A percentile compares a stretch with the other conserved stretches of the same genome.
Conservation (phyloP, 2,113 vertebrate genomes). For the Donacobius atricapilla region DNA sequence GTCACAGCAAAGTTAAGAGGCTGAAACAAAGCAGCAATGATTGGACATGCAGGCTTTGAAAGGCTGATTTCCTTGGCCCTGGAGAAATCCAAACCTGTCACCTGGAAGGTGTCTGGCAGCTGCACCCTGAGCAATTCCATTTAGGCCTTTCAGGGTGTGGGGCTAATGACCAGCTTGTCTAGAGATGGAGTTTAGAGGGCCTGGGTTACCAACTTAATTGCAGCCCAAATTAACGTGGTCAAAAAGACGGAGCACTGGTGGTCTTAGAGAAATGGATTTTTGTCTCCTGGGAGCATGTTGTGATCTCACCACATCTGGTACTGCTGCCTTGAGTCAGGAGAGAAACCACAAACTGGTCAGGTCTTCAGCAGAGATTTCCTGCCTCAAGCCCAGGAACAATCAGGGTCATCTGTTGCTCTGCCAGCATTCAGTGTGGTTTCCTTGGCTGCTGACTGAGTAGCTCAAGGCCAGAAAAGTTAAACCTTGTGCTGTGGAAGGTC, state of each 20-base stretch:
- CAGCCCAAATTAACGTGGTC: neutral
- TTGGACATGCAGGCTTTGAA: constrained; percentile 36
- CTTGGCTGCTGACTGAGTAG: neutral
- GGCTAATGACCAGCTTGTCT: neutral
- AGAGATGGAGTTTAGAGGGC: neutral
- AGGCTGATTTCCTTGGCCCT: neutral
- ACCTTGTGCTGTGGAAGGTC: neutral
- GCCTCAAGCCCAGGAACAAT: neutral
- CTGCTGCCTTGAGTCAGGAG: neutral
- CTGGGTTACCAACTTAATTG: neutral
- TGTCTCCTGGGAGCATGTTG: neutral
- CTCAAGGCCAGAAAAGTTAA: neutral
- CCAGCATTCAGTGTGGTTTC: neutral
- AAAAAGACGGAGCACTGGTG: neutral
- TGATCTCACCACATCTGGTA: neutral
- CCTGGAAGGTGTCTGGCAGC: neutral
- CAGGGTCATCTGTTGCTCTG: neutral
- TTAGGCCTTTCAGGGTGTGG: neutral
- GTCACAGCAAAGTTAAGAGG: constrained; percentile 55
- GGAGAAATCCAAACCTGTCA: neutral
- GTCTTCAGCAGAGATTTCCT: neutral
- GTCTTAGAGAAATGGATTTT: neutral
- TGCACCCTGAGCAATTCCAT: neutral
- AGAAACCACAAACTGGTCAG: neutral
- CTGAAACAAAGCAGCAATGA: constrained; percentile 52